These are phyloP conservation scores for Pristionchus entomophagus DNA, from an alignment of 2,888 invertebrate genomes.

Conservation along the genomic window DNA sequence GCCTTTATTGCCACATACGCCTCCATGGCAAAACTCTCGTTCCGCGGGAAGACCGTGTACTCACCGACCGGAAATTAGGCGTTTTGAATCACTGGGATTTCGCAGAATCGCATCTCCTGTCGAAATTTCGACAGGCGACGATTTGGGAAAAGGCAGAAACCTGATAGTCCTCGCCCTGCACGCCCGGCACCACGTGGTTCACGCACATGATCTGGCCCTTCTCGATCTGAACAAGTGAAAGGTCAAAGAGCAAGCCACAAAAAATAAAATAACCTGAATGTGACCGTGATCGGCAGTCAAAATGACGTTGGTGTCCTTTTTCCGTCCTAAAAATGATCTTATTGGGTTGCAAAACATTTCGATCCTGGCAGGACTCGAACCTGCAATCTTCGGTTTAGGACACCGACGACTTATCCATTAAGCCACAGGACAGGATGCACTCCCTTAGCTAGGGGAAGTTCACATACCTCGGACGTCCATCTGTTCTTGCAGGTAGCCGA, in stretches of 20 bases:
- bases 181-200: conserved; percentile 40
- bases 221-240: conserved; percentile 13
- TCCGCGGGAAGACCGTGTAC: conserved; percentile 39
- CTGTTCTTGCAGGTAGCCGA: conserved; percentile 21
- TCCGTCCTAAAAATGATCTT: neutral
- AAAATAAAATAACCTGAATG: conserved; percentile 57
- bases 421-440: conserved; percentile 57
- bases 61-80: conserved; percentile 33
- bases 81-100: neutral
- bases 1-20: conserved; percentile 49
- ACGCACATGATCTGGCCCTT: conserved; percentile 43
- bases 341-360: conserved; percentile 44
- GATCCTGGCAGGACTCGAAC: conserved; percentile 61
- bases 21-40: conserved; percentile 24
- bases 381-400: conserved; percentile 66
- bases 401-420: conserved; percentile 68
- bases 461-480: neutral
- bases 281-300: conserved; percentile 78
- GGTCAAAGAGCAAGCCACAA: neutral
- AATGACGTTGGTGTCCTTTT: conserved; percentile 74
- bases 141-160: conserved; percentile 1
- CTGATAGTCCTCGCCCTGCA: conserved; percentile 34
- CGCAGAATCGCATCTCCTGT: neutral
- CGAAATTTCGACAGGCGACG: neutral
- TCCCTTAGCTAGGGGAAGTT: neutral